Evolutionary conservation across 2,888 invertebrate species (phyloP).

Genomic region (Eueremaeus valkanovi): DNA sequence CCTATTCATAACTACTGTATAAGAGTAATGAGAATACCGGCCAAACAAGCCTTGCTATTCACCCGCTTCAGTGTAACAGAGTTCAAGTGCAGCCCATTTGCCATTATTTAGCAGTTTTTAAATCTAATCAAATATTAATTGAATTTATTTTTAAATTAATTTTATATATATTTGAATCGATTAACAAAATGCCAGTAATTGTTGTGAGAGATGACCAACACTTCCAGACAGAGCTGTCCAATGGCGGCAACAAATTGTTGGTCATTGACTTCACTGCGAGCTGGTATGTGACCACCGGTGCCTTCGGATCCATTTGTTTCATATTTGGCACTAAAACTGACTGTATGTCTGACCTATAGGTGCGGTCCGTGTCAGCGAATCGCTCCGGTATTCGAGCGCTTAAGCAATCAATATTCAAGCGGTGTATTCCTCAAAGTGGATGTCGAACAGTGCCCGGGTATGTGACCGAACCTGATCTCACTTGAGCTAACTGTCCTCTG

Average conservation of each 20-base stretch:
- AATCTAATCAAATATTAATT: neutral
- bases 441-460: constrained; percentile 71
- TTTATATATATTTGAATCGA: neutral
- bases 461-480: neutral
- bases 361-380: constrained; percentile 95
- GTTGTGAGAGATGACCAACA: constrained; percentile 64
- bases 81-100: neutral
- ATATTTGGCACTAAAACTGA: neutral
- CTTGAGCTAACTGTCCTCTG: neutral
- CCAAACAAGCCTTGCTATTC: too few relatives aligned
- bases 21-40: too few relatives aligned
- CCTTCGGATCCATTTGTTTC: neutral
- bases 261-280: constrained; percentile 92
- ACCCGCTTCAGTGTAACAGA: neutral
- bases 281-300: constrained; percentile 62
- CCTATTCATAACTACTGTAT: too few relatives aligned
- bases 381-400: constrained; percentile 83
- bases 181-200: constrained; percentile 48
- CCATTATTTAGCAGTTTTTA: neutral
- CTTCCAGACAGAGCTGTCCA: constrained; percentile 76
- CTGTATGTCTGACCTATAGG: constrained; percentile 58
- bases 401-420: constrained; percentile 78
- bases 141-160: neutral
- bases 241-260: constrained; percentile 79
- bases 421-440: constrained; percentile 83